Conservation (phyloP, 2,797 vertebrate species). For the Gobionotothen gibberifrons region DNA sequence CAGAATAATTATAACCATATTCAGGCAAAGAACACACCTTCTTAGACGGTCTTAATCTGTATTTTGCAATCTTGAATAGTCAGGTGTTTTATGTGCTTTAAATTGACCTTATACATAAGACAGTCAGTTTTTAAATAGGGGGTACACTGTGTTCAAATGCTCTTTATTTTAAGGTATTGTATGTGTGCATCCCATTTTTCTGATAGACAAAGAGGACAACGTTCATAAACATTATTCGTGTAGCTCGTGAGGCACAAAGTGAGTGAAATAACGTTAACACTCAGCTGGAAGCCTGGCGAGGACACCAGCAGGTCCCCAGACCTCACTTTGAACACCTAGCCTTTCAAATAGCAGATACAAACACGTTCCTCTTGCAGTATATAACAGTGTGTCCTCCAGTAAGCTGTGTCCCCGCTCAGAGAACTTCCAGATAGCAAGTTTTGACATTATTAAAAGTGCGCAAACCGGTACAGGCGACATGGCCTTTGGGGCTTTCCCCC, state of each 20-base stretch:
- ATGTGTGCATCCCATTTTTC: background rate
- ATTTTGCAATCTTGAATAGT: background rate
- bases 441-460: background rate
- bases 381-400: background rate
- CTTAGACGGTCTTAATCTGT: background rate
- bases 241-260: background rate
- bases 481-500: constrained; percentile 71
- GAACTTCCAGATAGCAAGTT: background rate
- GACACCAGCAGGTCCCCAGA: constrained; percentile 22
- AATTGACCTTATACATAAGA: too few species aligned
- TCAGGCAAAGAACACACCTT: background rate
- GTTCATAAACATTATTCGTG: background rate
- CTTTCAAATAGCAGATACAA: background rate
- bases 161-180: too few species aligned
- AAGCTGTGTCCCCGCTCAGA: background rate
- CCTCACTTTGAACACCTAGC: background rate
- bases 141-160: background rate
- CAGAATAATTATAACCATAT: background rate
- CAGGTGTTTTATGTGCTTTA: background rate
- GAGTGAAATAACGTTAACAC: background rate
- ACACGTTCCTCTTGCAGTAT: background rate
- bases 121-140: background rate
- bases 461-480: constrained; percentile 41
- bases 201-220: too few species aligned
- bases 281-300: background rate